A percentile compares a stretch with the other conserved stretches of the same genome.
Conservation (phyloP, 2,113 vertebrate species). For the human region DNA sequence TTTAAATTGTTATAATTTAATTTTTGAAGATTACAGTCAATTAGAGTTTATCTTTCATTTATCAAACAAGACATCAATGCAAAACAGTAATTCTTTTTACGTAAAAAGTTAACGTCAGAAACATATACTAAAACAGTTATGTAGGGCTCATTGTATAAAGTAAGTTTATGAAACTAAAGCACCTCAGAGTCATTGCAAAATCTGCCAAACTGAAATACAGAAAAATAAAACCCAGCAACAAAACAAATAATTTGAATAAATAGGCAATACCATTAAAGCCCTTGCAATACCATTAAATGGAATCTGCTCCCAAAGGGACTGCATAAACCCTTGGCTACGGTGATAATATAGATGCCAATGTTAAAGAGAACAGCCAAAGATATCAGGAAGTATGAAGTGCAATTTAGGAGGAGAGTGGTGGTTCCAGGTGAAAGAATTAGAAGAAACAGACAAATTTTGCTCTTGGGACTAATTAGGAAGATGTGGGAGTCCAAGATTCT, state of each 20-base stretch:
- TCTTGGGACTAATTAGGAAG: not conserved
- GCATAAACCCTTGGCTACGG: not conserved
- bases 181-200: not conserved
- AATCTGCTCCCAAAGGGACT: not conserved
- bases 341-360: not conserved
- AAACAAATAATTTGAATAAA: slow-evolving; percentile 41
- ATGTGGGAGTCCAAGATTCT: not conserved
- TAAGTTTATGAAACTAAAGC: not conserved
- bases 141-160: not conserved
- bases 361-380: not conserved
- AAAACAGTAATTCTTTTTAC: not conserved
- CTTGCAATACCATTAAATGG: not conserved
- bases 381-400: not conserved
- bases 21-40: slow-evolving; percentile 22
- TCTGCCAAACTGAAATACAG: not conserved
- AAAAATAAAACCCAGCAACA: not conserved
- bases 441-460: not conserved
- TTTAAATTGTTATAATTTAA: not conserved
- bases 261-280: not conserved
- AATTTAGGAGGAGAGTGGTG: not conserved
- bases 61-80: not conserved
- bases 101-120: not conserved
- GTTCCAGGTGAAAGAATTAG: not conserved
- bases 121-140: not conserved
- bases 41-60: not conserved